A percentile compares a stretch with the other conserved stretches of the same genome.
These are phyloP conservation scores for Ceratotherium simum DNA, from an alignment of 2,113 vertebrate species.

Conservation along the genomic window DNA sequence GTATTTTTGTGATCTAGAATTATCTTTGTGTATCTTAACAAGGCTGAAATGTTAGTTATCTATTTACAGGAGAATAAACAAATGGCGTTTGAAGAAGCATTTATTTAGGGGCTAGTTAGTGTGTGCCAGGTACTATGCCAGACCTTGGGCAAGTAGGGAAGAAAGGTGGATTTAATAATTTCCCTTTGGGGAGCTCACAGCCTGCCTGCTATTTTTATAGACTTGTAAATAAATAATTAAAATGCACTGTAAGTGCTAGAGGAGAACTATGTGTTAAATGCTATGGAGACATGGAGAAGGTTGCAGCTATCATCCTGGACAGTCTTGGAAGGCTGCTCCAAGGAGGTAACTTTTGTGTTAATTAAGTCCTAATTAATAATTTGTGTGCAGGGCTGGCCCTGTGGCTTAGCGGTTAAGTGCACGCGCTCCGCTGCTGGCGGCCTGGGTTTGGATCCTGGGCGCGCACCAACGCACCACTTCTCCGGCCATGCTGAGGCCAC, in stretches of 20 bases:
- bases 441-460: too few relatives aligned
- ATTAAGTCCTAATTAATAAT: not conserved
- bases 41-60: not conserved
- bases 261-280: not conserved
- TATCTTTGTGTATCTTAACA: not conserved
- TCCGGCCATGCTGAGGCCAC: too few relatives aligned
- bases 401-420: too few relatives aligned
- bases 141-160: not conserved
- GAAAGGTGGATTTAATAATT: not conserved
- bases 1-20: not conserved
- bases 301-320: not conserved
- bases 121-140: not conserved
- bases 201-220: not conserved
- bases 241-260: not conserved
- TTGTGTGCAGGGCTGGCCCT: not conserved
- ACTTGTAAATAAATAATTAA: conserved; percentile 16
- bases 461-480: too few relatives aligned
- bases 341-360: not conserved
- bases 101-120: not conserved
- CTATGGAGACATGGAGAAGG: not conserved
- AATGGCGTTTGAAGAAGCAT: not conserved
- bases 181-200: not conserved
- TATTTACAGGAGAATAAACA: conserved; percentile 8
- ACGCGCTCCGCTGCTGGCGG: too few relatives aligned
- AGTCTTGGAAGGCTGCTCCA: conserved; percentile 17